These are phyloP conservation scores for Dicyrtomina minuta DNA, from an alignment of 2,888 invertebrate species.

Conservation along the genomic window DNA sequence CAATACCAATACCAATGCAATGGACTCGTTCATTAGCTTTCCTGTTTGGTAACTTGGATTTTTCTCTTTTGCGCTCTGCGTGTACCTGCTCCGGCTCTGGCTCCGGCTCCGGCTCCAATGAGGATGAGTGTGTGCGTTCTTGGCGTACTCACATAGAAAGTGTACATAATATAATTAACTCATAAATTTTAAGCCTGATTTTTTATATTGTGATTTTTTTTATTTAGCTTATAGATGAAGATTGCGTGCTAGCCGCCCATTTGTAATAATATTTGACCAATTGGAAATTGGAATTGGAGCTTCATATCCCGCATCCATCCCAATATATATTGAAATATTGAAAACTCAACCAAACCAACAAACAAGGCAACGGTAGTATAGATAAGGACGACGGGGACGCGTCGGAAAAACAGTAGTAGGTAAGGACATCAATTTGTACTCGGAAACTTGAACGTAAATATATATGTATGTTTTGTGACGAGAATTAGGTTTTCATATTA, in stretches of 20 bases:
- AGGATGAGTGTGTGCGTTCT: no score
- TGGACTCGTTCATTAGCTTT: no score
- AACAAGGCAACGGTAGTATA: neutral
- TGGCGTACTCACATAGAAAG: no score
- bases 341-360: no score
- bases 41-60: no score
- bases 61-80: no score
- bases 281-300: neutral
- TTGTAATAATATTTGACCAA: constrained; percentile 1
- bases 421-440: neutral
- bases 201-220: neutral
- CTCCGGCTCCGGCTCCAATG: no score
- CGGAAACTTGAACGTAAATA: no score
- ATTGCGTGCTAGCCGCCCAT: neutral
- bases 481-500: no score
- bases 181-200: neutral
- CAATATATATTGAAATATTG: neutral
- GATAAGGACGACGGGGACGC: neutral
- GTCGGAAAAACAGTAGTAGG: constrained; percentile 1
- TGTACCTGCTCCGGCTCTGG: no score
- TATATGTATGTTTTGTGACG: no score
- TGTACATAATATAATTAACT: neutral
- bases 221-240: neutral
- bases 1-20: no score
- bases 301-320: neutral